phyloP scores from a whole-genome alignment of 2,888 invertebrate genomes.

The Brachynemurus nebulosus region DNA sequence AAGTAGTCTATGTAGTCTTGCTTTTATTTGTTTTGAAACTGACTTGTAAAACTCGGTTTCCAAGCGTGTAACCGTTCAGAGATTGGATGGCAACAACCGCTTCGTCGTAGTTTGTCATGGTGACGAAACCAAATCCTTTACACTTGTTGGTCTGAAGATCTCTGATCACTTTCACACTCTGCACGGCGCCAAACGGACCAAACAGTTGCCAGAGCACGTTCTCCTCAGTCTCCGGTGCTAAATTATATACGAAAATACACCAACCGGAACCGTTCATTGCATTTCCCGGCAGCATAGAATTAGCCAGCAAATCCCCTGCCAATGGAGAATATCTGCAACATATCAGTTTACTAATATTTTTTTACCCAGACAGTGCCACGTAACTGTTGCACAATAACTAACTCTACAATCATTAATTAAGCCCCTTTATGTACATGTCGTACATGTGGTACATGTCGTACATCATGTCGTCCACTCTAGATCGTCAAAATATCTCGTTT shows the following conservation, averaged over 20 bases:
- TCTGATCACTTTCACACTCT: conserved; percentile 92
- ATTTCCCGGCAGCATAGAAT: conserved; percentile 72
- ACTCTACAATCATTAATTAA: too few relatives aligned
- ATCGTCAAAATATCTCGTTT: too few relatives aligned
- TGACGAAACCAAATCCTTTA: conserved; percentile 96
- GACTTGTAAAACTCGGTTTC: conserved; percentile 91
- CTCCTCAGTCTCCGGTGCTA: conserved; percentile 84
- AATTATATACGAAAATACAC: conserved; percentile 88
- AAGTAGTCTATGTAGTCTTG: conserved; percentile 44
- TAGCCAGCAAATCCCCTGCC: conserved; percentile 51
- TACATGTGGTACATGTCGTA: too few relatives aligned
- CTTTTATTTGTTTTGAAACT: conserved; percentile 92
- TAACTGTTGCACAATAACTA: too few relatives aligned
- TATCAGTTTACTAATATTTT: too few relatives aligned
- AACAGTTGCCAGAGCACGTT: conserved; percentile 88
- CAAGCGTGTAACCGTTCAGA: conserved; percentile 89
- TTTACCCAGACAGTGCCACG: too few relatives aligned
- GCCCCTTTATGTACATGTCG: too few relatives aligned
- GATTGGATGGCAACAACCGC: conserved; percentile 93
- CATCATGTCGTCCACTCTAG: too few relatives aligned
- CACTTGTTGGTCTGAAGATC: conserved; percentile 94
- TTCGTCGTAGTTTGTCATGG: conserved; percentile 97
- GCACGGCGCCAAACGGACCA: conserved; percentile 94
- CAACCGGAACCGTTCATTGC: conserved; percentile 79
- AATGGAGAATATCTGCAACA: conserved; percentile 60